Conservation (phyloP, 1,140 invertebrate genomes). For the Panonychus citri region DNA sequence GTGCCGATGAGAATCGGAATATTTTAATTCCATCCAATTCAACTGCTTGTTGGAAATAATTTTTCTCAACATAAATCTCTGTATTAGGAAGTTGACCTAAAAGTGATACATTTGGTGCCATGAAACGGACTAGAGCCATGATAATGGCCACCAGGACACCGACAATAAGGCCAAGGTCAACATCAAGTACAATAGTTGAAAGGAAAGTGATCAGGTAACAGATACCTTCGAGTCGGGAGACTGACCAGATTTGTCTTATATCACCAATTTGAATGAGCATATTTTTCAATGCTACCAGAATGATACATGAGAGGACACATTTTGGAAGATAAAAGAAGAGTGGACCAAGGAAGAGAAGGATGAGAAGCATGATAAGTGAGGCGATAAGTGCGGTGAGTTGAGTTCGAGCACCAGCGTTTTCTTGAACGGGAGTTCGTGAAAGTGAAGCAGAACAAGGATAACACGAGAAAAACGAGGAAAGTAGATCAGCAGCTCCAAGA, state of each 20-base stretch:
- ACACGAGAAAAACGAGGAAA: slow-evolving; percentile 56
- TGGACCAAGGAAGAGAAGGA: slow-evolving; percentile 28
- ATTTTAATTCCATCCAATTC: slow-evolving; percentile 25
- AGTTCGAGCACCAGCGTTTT: slow-evolving; percentile 3
- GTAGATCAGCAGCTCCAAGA: slow-evolving; percentile 8
- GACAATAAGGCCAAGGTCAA: slow-evolving; percentile 28
- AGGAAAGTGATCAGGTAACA: slow-evolving; percentile 32
- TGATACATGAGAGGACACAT: slow-evolving; percentile 27
- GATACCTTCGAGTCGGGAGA: slow-evolving; percentile 27
- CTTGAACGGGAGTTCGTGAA: slow-evolving; percentile 33
- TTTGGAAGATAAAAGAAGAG: slow-evolving; percentile 21
- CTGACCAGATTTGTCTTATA: slow-evolving; percentile 20
- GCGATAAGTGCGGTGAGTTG: slow-evolving; percentile 27
- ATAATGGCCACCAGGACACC: slow-evolving; percentile 28
- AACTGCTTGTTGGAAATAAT: slow-evolving; percentile 33
- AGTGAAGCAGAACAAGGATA: slow-evolving; percentile 59
- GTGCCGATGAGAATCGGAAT: slow-evolving; percentile 25
- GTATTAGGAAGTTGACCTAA: slow-evolving; percentile 42
- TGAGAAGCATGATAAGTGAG: slow-evolving; percentile 24
- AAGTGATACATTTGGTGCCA: slow-evolving; percentile 19
- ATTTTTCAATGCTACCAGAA: slow-evolving; percentile 26
- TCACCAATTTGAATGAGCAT: slow-evolving; percentile 26
- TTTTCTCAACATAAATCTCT: slow-evolving; percentile 47
- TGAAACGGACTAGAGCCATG: slow-evolving; percentile 26
- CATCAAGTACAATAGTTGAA: slow-evolving; percentile 28